These are phyloP conservation scores for Laspeyria flexula DNA, from an alignment of 2,888 invertebrate genomes.

Conservation along the genomic window DNA sequence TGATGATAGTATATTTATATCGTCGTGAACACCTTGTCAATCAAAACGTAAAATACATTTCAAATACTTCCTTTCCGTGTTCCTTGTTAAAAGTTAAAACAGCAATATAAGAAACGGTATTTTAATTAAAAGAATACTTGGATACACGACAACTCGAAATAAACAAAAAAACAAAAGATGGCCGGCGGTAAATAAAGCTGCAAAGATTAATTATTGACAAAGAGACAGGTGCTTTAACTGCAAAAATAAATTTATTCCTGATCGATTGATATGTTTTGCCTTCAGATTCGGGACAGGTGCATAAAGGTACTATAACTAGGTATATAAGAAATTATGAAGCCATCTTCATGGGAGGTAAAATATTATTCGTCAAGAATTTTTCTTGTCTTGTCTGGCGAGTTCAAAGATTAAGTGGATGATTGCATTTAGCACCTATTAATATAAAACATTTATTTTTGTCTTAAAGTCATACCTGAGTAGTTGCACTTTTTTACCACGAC, in stretches of 20 bases:
- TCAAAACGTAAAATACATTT: neutral
- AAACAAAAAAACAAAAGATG: slow-evolving; percentile 13
- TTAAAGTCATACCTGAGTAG: too few relatives aligned
- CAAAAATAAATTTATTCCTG: slow-evolving; percentile 35
- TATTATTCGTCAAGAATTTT: too few relatives aligned
- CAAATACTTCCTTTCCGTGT: neutral
- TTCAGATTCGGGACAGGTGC: slow-evolving; percentile 18
- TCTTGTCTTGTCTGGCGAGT: too few relatives aligned
- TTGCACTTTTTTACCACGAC: too few relatives aligned
- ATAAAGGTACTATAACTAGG: too few relatives aligned
- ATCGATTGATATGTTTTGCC: slow-evolving; percentile 37
- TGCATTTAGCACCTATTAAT: too few relatives aligned
- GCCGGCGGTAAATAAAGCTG: slow-evolving; percentile 19
- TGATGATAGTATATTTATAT: too few relatives aligned
- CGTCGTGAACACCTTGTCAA: too few relatives aligned
- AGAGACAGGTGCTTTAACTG: slow-evolving; percentile 36
- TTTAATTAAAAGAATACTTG: slow-evolving; percentile 22
- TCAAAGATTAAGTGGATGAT: too few relatives aligned
- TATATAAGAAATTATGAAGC: slow-evolving; percentile 5
- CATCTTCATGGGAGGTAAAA: slow-evolving; percentile 7
- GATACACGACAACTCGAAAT: slow-evolving; percentile 4
- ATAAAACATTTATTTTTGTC: too few relatives aligned
- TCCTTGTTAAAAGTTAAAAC: neutral
- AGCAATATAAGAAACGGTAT: slow-evolving; percentile 7
- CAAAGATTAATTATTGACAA: slow-evolving; percentile 37